A percentile compares a stretch with the other conserved stretches of the same genome.
Conservation (phyloP, 2,113 vertebrate species). For the Potamarius usumacintae region DNA sequence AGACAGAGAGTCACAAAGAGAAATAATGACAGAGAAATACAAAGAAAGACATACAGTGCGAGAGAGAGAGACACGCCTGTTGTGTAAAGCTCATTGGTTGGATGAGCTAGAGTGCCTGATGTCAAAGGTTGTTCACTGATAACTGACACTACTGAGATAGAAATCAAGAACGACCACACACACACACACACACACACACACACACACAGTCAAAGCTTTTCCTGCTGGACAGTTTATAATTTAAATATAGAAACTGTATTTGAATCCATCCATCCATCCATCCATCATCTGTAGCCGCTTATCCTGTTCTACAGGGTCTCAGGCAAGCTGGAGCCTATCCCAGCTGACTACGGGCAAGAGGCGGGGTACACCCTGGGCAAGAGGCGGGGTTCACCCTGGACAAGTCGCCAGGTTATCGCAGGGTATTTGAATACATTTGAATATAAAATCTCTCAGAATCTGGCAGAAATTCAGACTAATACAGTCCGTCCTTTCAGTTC, state of each 20-base stretch:
- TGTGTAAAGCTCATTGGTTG: slow-evolving; percentile 38
- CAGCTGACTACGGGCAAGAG: no score
- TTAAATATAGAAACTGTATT: background rate
- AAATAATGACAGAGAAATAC: background rate
- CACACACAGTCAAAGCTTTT: slow-evolving; percentile 6
- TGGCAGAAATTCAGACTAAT: background rate
- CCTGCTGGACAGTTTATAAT: background rate
- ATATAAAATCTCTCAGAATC: background rate
- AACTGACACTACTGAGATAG: slow-evolving; percentile 21
- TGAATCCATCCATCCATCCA: background rate
- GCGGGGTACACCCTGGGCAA: no score
- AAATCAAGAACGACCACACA: slow-evolving; percentile 5
- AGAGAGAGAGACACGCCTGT: slow-evolving; percentile 11
- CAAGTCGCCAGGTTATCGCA: no score
- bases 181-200: slow-evolving; percentile 29
- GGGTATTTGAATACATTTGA: background rate
- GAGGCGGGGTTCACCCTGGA: no score
- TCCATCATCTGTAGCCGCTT: no score
- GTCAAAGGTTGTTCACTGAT: slow-evolving; percentile 41
- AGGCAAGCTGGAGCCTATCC: no score
- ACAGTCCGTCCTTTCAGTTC: background rate
- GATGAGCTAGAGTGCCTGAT: background rate
- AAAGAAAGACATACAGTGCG: slow-evolving; percentile 18
- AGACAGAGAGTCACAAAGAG: no score
- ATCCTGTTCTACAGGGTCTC: no score